Base-by-base conservation (phyloP, 2,888 invertebrate species). In the Drosophila atripex region DNA sequence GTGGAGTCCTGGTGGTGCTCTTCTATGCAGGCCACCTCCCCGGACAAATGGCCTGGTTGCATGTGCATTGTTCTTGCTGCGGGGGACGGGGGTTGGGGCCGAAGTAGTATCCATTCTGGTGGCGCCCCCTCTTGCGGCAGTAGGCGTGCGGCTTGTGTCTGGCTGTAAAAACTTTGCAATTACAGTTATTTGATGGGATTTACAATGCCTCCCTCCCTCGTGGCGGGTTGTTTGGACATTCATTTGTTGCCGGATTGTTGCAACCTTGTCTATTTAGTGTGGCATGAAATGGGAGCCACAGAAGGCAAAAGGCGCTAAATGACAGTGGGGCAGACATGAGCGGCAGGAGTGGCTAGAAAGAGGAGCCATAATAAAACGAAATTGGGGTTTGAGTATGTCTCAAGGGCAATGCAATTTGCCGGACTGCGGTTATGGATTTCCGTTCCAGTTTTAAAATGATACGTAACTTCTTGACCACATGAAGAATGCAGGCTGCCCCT, bases 181-280 rank as follows among this genome's bases (percentile, higher is more conserved):
- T 88, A 86, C 88, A 80, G 85, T 88, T 88, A 86, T 86, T 86
- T 86, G 80, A 88, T 86, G 79, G 88, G 88, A 86, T 86, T 86
- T 80, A 68, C 70, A 72, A 61, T 61, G 74, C 70, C 86, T 71
- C 72, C 69, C 73, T 43, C 64, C 46, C 50, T 39, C 43, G 59
- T 72, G 57, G 50, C 49, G 23, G 55, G 45, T 51, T 61, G 75
- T 77, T 78, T 87, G 82, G 85, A 85, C 82, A 76, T 87, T 85
- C 85, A 78, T 82, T 82, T 82, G 79, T 55, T 65, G 71, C 78
- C 68, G 68, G 70, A 65, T 61, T 76, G 80, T 71, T 72, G 77
- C 87, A 73, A 78, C 69, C 72, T 68, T 71, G 72, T 71, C 77
- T 68, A 72, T 71, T 70, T 54, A 70, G 58, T 46, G 56, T 63